Percentiles rank a stretch among this genome's conserved stretches.
Conservation (phyloP, 92 coral and sea anemone species). For the Zoanthus solanderi region DNA sequence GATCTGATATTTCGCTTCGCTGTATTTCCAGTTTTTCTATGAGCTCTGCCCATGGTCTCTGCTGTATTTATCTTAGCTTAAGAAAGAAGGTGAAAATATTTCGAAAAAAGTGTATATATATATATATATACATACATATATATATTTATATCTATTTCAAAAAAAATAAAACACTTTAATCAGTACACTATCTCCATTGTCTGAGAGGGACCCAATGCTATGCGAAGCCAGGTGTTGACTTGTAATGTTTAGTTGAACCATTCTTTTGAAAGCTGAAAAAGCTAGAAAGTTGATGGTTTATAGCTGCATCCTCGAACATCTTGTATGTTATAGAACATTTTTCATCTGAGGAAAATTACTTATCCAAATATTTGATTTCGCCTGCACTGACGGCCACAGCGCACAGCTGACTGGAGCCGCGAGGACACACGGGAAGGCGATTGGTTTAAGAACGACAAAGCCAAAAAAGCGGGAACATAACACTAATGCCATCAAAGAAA, state of each 20-base stretch:
- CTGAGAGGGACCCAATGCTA: neutral
- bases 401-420: constrained; percentile 48
- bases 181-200: constrained; percentile 20
- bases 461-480: constrained; percentile 44
- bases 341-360: neutral
- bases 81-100: neutral
- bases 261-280: constrained; percentile 17
- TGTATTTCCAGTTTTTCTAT: neutral
- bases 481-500: neutral
- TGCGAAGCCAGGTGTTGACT: constrained; percentile 27
- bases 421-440: constrained; percentile 40
- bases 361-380: constrained; percentile 44
- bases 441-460: constrained; percentile 19
- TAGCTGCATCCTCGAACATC: neutral
- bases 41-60: neutral
- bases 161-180: constrained; percentile 25
- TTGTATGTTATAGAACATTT: neutral
- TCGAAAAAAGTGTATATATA: neutral
- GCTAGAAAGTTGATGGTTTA: constrained; percentile 2
- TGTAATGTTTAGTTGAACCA: neutral
- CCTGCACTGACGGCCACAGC: constrained; percentile 1
- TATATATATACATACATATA: neutral
- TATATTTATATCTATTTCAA: neutral
- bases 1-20: constrained; percentile 12
- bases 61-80: constrained; percentile 3